Conservation (phyloP, 1,140 invertebrate genomes). For the Mercenaria mercenaria region DNA sequence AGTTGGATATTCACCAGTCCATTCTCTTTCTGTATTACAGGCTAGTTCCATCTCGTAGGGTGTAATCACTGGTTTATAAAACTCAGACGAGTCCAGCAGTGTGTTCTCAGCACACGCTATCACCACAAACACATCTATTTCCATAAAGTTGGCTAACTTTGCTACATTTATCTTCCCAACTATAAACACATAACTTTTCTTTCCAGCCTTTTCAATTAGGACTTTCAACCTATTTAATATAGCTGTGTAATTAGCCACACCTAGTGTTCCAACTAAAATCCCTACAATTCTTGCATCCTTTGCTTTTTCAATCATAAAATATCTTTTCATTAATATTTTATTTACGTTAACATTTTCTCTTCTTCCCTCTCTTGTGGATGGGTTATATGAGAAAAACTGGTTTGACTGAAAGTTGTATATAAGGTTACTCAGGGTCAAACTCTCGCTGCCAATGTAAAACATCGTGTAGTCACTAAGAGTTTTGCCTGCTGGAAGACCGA, state of each 20-base stretch:
- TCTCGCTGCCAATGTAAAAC: conserved; percentile 88
- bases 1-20: conserved; percentile 89
- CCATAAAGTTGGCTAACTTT: conserved; percentile 97
- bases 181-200: conserved; percentile 96
- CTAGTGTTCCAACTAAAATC: conserved; percentile 95
- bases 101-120: conserved; percentile 95
- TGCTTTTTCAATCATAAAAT: conserved; percentile 94
- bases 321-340: conserved; percentile 90
- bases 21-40: conserved; percentile 89
- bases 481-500: conserved; percentile 72
- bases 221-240: conserved; percentile 92
- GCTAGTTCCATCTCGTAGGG: conserved; percentile 97
- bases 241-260: conserved; percentile 92
- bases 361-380: conserved; percentile 70
- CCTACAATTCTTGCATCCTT: conserved; percentile 95
- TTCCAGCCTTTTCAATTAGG: conserved; percentile 91
- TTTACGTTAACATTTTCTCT: conserved; percentile 83
- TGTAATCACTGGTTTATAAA: conserved; percentile 95
- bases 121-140: conserved; percentile 96
- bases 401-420: conserved; percentile 86
- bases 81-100: conserved; percentile 93
- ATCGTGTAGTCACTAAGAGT: conserved; percentile 86
- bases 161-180: conserved; percentile 96
- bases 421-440: conserved; percentile 87
- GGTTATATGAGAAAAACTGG: conserved; percentile 86